Evolutionary conservation across 2,113 vertebrate species (phyloP), one percentile per base, ranked within the genome.

Genomic region (Etia nguti): DNA sequence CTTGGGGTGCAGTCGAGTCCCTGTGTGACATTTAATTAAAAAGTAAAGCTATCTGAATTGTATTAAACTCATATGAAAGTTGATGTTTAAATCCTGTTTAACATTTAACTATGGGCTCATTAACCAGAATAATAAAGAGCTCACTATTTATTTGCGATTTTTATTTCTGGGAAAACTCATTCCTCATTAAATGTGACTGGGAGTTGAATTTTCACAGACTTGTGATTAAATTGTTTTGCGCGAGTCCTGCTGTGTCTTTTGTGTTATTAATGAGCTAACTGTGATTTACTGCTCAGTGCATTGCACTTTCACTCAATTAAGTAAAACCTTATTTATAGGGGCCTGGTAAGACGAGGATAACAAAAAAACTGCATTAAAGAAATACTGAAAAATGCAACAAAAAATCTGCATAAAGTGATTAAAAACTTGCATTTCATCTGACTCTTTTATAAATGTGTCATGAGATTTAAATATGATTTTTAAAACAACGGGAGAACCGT

Each of bases 221-320:
- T 48, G 43, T 31, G 29, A 77, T 77, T 77, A 75, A 75, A 48
- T 48, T 29, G 41, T 48, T 75, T 48, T 48, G 41, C 41, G 41
- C 10, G 24, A 75, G 24, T 77, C 70, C 43, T 77, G 70, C 70
- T 77, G 70, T 77, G 70, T 77, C 43, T 20, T 75, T 50, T 50
- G 43, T 77, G 70, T 31, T 48, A 50, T 50, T 75, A 75, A 75
- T 46, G 22, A 18, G 15, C 41, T 75, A 75, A 46, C 43, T 73
- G 65, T n/a, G 38, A 26, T 43, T 46, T 46, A 43, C 65, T 6
- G 13, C 43, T 46, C 8, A 73, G 41, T 26, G 41, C 22, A 11
- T 20, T 48, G 8, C 22, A 48, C 8, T 48, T 29, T 73, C 13
- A 73, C 68, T 73, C 12, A 36, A 65, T n/a, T 36, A 36, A 36